phyloP scores from a whole-genome alignment of 2,797 vertebrate species.

The Notoglanidium macrostoma region DNA sequence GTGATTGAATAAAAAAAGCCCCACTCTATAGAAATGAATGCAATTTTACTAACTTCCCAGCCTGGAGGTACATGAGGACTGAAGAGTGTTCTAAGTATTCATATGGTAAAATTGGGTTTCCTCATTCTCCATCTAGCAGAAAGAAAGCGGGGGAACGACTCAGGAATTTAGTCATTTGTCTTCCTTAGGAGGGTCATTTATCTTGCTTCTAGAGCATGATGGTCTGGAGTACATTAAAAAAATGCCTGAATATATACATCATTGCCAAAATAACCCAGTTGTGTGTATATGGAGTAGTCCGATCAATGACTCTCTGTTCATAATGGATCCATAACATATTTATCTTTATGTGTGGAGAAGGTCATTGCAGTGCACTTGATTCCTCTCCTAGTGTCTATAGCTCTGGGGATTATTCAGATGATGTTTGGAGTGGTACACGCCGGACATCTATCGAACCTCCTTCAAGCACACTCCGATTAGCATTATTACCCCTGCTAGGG shows the following conservation, averaged over 20 bases:
- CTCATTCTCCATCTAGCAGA: constrained; percentile 58
- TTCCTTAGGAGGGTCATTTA: constrained; percentile 58
- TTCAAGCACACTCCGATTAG: constrained; percentile 30
- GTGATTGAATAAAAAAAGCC: constrained; percentile 61
- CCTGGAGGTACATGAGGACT: constrained; percentile 61
- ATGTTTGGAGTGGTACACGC: background rate
- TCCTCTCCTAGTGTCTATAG: background rate
- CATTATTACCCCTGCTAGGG: constrained; percentile 3
- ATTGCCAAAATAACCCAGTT: constrained; percentile 54
- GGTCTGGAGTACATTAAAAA: constrained; percentile 54
- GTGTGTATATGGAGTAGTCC: constrained; percentile 47
- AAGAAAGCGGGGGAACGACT: constrained; percentile 59
- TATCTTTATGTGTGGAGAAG: constrained; percentile 45
- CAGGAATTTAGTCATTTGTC: constrained; percentile 63
- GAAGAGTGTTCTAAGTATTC: constrained; percentile 66
- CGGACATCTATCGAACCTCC: constrained; percentile 1
- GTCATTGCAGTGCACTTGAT: constrained; percentile 3
- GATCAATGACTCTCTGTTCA: constrained; percentile 45
- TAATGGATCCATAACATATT: constrained; percentile 46
- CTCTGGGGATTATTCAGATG: constrained; percentile 6
- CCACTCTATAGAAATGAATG: constrained; percentile 66
- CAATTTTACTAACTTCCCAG: constrained; percentile 66
- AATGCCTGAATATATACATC: constrained; percentile 55
- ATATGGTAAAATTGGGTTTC: constrained; percentile 68
- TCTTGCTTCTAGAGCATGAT: constrained; percentile 53